Base-by-base conservation (phyloP, 2,797 vertebrate species). In the Molossus molossus region DNA sequence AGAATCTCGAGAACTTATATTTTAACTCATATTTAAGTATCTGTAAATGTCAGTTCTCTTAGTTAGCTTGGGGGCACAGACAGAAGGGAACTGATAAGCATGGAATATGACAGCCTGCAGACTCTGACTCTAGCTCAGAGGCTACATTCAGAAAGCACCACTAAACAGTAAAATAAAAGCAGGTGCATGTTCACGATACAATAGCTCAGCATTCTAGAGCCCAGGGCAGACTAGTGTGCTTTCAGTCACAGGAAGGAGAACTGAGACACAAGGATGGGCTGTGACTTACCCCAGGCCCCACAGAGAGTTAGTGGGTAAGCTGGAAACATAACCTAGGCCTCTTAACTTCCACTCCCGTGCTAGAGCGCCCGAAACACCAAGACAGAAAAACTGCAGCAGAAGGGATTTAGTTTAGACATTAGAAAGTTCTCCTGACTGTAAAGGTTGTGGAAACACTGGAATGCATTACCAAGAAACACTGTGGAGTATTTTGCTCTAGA, bases 271-370 rank as follows among this genome's bases (percentile, higher is more conserved):
- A 17, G 73, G 45, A 48, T 0, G 21, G 57, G 48, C 29, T 85
- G 90, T 50, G 70, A 89, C 64, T 73, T 45, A 92, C 3, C 90
- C 62, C 25, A 72, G 85, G 57, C 27, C 69, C 84, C 85, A 76
- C 50, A 80, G 84, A 83, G 87, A 81, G n/a, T 67, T 21, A 69
- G 57, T 21, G 88, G 87, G 92, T 60, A 85, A 75, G 62, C 90
- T 62, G 77, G 90, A 87, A 64, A 93, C 73, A 95, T 14, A 83
- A 60, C 92, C 84, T 79, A 87, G 84, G 64, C 64, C 76, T 92
- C 73, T 72, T 76, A 70, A 69, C n/a, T 69, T 75, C 69, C 69
- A 94, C 40, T 55, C 67, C 64, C 29, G 12, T 0, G 15, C 87
- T 29, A 77, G 17, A 17, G 80, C 0, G 6, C 76, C 86, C 9